Evolutionary conservation across 2,888 invertebrate species (phyloP).

Genomic region (Nomada hirtipes): DNA sequence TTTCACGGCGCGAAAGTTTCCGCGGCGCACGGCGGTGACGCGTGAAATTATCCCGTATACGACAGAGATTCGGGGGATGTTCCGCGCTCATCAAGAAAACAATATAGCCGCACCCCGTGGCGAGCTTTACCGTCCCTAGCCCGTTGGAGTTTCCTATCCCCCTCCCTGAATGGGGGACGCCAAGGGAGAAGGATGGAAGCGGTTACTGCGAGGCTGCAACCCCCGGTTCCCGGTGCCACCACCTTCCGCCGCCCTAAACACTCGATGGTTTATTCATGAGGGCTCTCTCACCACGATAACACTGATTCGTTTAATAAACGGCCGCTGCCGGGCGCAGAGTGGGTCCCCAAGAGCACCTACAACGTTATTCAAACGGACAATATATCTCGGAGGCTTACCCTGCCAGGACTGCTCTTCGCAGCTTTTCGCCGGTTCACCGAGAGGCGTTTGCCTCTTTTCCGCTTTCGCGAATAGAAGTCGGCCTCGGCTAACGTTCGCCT

Average conservation of each 20-base stretch:
- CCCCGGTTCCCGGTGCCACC: slow-evolving; percentile 69
- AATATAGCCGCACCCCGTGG: slow-evolving; percentile 83
- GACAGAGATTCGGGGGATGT: slow-evolving; percentile 72
- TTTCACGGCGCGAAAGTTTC: slow-evolving; percentile 31
- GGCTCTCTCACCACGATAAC: slow-evolving; percentile 82
- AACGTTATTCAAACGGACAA: slow-evolving; percentile 82
- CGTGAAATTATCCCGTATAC: slow-evolving; percentile 70
- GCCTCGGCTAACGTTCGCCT: neutral
- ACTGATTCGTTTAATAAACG: slow-evolving; percentile 84
- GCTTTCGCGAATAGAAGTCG: slow-evolving; percentile 18
- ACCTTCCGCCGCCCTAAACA: slow-evolving; percentile 78
- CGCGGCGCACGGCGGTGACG: slow-evolving; percentile 41
- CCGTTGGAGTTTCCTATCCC: slow-evolving; percentile 70
- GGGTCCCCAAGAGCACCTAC: slow-evolving; percentile 66
- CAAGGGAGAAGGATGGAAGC: slow-evolving; percentile 59
- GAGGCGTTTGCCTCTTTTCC: slow-evolving; percentile 52
- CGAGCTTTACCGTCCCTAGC: slow-evolving; percentile 79
- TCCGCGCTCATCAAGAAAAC: slow-evolving; percentile 84
- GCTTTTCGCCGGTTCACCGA: slow-evolving; percentile 45
- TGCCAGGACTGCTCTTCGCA: slow-evolving; percentile 75
- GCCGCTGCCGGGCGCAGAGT: slow-evolving; percentile 70
- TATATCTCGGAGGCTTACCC: slow-evolving; percentile 80
- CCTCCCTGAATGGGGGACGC: slow-evolving; percentile 18
- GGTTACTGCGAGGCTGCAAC: slow-evolving; percentile 69
- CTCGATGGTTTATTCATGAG: slow-evolving; percentile 84